Evolutionary conservation across 2,797 vertebrate species (phyloP).

Genomic region (Phoeniculus purpureus): DNA sequence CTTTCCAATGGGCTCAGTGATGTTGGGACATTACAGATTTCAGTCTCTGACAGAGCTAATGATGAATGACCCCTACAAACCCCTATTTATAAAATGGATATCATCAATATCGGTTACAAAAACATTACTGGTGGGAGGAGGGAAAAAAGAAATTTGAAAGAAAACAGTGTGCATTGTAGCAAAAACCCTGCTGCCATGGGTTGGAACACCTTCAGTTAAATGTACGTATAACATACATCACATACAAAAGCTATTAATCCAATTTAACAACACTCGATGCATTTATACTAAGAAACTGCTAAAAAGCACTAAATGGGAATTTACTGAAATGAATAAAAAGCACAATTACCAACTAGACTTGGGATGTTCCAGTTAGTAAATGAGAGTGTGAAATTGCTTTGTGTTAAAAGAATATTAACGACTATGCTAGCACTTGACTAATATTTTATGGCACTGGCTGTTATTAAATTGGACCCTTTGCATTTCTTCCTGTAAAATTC

Average conservation of each 20-base stretch:
- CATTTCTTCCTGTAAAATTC: conserved; percentile 41
- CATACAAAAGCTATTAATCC: conserved; percentile 70
- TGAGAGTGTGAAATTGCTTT: conserved; percentile 76
- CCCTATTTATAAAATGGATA: conserved; percentile 54
- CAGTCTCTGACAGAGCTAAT: background rate
- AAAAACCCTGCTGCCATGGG: conserved; percentile 17
- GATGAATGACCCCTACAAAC: background rate
- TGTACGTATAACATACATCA: conserved; percentile 59
- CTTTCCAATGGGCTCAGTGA: no score
- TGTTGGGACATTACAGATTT: no score
- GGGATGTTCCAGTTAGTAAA: conserved; percentile 76
- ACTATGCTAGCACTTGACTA: conserved; percentile 64
- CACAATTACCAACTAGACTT: conserved; percentile 74
- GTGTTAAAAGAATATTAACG: conserved; percentile 77
- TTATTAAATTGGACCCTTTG: conserved; percentile 63
- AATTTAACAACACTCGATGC: conserved; percentile 70
- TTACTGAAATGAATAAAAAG: conserved; percentile 79
- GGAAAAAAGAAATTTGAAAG: conserved; percentile 53
- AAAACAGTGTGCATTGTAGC: conserved; percentile 47
- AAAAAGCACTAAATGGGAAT: conserved; percentile 75
- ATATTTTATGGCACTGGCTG: conserved; percentile 71
- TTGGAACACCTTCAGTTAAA: conserved; percentile 63
- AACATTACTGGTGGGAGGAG: background rate
- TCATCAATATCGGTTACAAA: conserved; percentile 51
- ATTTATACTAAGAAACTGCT: conserved; percentile 72